Percentiles rank a stretch among this genome's conserved stretches.
phyloP scores from a whole-genome alignment of 2,888 invertebrate genomes.

The Sarcophaga subvicina region DNA sequence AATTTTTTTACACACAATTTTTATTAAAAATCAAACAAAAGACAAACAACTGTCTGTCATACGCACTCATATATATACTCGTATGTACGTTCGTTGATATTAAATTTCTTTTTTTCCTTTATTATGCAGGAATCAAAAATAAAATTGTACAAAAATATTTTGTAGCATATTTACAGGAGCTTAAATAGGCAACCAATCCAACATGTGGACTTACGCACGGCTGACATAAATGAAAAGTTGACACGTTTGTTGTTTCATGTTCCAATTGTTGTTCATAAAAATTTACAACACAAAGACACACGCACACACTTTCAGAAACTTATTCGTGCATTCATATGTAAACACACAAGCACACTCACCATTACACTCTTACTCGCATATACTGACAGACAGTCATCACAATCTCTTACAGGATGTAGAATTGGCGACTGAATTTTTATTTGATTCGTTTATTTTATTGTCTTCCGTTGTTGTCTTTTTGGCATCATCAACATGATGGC shows the following conservation, averaged over 20 bases:
- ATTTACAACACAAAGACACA: slow-evolving; percentile 4
- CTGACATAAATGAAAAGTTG: slow-evolving; percentile 66
- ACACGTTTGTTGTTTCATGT: slow-evolving; percentile 60
- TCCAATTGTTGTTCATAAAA: slow-evolving; percentile 25
- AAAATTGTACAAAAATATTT: slow-evolving; percentile 42
- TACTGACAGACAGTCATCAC: slow-evolving; percentile 10
- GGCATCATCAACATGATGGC: slow-evolving; percentile 18
- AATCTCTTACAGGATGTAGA: neutral
- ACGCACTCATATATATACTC: slow-evolving; percentile 11
- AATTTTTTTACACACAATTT: too few species aligned
- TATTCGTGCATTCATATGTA: neutral
- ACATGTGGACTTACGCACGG: slow-evolving; percentile 67
- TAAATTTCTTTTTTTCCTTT: neutral
- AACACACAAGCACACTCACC: neutral
- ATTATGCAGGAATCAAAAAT: neutral
- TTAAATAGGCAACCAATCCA: slow-evolving; percentile 65
- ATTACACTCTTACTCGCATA: neutral
- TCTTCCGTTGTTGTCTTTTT: neutral
- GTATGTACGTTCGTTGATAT: neutral
- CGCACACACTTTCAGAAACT: neutral
- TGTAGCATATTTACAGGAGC: slow-evolving; percentile 66
- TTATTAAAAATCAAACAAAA: too few species aligned
- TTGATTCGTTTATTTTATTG: slow-evolving; percentile 44
- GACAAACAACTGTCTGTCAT: slow-evolving; percentile 6
- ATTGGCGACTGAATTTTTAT: slow-evolving; percentile 21